These are phyloP conservation scores for Aix galericulata DNA, from an alignment of 2,113 vertebrate genomes.

Conservation along the genomic window DNA sequence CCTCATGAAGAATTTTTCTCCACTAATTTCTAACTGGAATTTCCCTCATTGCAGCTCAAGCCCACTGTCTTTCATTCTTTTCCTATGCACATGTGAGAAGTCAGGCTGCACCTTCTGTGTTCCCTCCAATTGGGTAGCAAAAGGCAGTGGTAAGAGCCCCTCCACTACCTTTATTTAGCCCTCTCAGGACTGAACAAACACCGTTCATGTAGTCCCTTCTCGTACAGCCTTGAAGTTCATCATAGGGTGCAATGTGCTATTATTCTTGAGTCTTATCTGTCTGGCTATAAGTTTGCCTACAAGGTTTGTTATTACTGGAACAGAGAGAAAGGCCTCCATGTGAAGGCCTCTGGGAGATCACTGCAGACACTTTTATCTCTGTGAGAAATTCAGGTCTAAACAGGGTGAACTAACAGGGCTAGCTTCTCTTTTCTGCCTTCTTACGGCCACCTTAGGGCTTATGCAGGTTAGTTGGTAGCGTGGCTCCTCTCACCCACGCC, in stretches of 20 bases:
- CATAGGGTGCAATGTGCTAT: neutral
- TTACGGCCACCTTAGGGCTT: neutral
- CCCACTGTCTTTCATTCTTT: neutral
- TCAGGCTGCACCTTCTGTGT: neutral
- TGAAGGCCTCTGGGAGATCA: slow-evolving; percentile 39
- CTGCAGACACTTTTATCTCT: slow-evolving; percentile 4
- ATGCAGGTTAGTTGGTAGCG: accelerated
- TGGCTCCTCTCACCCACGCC: accelerated
- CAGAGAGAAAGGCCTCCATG: neutral
- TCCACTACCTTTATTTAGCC: neutral
- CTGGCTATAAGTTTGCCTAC: accelerated
- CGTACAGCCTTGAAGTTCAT: slow-evolving; percentile 52
- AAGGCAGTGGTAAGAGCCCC: neutral
- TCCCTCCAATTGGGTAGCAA: neutral
- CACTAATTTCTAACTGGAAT: neutral
- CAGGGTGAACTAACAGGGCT: neutral
- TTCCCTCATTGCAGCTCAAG: neutral
- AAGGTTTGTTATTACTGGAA: slow-evolving; percentile 54
- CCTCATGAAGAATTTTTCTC: neutral
- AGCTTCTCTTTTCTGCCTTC: neutral
- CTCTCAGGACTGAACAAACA: neutral
- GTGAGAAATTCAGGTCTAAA: neutral
- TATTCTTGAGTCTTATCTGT: slow-evolving; percentile 40
- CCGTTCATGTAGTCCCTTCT: neutral
- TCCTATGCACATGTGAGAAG: neutral